These are phyloP conservation scores for Anguilla rostrata DNA, from an alignment of 2,113 vertebrate species.

Conservation along the genomic window DNA sequence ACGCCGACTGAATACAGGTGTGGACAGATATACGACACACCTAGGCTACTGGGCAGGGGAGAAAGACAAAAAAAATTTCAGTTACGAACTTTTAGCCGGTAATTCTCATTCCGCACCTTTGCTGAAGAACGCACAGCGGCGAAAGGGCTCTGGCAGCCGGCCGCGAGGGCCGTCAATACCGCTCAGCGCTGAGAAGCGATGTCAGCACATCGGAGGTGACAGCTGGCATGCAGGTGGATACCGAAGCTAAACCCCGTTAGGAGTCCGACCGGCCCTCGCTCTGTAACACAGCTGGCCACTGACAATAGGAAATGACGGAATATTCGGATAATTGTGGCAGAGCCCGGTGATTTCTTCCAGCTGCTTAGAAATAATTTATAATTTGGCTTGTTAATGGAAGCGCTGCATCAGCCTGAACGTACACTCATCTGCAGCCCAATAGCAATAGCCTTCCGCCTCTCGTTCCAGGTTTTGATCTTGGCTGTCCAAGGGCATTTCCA, in stretches of 20 bases:
- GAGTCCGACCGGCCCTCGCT: neutral
- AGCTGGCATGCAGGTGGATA: conserved; percentile 9
- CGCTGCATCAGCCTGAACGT: neutral
- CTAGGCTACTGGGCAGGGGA: neutral
- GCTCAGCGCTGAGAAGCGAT: neutral
- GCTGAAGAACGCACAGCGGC: neutral
- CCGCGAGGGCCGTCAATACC: neutral
- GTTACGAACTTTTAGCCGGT: neutral
- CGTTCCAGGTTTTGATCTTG: neutral
- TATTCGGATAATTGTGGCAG: neutral
- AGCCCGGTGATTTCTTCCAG: conserved; percentile 6
- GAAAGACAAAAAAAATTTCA: neutral
- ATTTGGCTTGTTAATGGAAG: neutral
- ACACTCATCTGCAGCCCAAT: neutral
- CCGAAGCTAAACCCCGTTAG: neutral
- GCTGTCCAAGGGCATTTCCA: neutral
- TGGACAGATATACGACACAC: neutral
- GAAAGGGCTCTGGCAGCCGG: neutral
- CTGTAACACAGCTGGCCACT: neutral
- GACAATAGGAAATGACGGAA: conserved; percentile 4
- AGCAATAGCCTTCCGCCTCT: neutral
- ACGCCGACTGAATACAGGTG: neutral
- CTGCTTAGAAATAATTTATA: conserved; percentile 2
- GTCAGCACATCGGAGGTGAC: conserved; percentile 1
- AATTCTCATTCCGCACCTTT: neutral